Evolutionary conservation across 2,797 vertebrate genomes (phyloP).

Genomic region (Scarus forsteni): DNA sequence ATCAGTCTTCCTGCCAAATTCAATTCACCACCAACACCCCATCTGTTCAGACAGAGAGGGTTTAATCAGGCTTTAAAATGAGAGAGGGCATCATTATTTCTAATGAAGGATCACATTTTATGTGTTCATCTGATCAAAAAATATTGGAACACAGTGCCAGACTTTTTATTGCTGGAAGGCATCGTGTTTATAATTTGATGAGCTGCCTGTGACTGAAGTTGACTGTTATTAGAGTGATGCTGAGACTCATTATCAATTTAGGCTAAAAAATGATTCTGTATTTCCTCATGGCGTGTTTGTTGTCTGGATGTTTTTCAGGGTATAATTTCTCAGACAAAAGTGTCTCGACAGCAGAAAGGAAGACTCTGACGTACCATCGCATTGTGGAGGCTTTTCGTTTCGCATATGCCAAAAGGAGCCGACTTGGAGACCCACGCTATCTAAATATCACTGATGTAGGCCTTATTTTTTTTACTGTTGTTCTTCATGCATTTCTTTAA

Average conservation of each 20-base stretch:
- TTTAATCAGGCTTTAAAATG: constrained; percentile 38
- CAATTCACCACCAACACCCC: constrained; percentile 37
- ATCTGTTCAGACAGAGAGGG: constrained; percentile 49
- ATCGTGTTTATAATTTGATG: constrained; percentile 16
- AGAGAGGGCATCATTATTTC: constrained; percentile 31
- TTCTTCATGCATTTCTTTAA: neutral
- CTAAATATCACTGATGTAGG: constrained; percentile 91
- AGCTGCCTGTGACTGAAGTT: constrained; percentile 21
- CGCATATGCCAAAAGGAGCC: constrained; percentile 94
- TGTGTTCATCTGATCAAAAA: constrained; percentile 23
- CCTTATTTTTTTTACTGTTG: neutral
- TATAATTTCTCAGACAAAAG: constrained; percentile 91
- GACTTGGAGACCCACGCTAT: constrained; percentile 93
- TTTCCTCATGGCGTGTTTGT: constrained; percentile 24
- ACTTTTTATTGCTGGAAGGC: neutral
- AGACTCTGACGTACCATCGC: constrained; percentile 94
- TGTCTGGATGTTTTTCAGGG: constrained; percentile 80
- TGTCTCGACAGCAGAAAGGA: constrained; percentile 84
- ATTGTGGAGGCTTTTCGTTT: constrained; percentile 97
- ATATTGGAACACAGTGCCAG: neutral
- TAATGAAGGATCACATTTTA: constrained; percentile 18
- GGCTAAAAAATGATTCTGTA: constrained; percentile 21
- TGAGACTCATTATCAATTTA: constrained; percentile 28
- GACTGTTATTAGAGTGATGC: constrained; percentile 23
- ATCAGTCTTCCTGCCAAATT: constrained; percentile 52